Percentiles rank a stretch among this genome's conserved stretches.
Conservation (phyloP, 2,113 vertebrate genomes). For the Oplegnathus fasciatus region DNA sequence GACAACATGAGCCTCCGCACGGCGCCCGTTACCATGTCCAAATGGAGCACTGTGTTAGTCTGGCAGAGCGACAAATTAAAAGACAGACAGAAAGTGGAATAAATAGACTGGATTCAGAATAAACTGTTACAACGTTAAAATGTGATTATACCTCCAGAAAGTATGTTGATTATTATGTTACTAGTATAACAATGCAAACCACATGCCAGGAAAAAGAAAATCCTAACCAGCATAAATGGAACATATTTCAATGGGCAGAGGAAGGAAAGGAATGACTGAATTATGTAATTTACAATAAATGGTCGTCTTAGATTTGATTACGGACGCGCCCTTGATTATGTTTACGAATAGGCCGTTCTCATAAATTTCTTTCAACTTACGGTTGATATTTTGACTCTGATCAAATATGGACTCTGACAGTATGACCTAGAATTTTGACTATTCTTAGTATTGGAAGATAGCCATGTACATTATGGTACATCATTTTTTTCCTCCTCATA, state of each 20-base stretch:
- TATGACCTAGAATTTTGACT: no score
- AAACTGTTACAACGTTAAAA: not conserved
- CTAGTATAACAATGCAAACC: not conserved
- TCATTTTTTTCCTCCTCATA: no score
- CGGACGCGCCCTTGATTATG: not conserved
- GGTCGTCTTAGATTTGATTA: not conserved
- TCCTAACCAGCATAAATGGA: not conserved
- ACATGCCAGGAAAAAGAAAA: not conserved
- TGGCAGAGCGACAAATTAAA: slow-evolving; percentile 66
- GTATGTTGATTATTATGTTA: not conserved
- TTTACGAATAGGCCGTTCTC: not conserved
- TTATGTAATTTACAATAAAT: not conserved
- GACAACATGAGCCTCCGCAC: slow-evolving; percentile 87
- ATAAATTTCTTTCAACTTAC: not conserved
- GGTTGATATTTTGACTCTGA: not conserved
- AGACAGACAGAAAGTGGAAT: not conserved
- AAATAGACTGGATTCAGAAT: not conserved
- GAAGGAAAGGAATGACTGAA: not conserved
- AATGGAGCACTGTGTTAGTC: slow-evolving; percentile 91
- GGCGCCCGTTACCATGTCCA: slow-evolving; percentile 88
- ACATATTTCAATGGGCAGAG: not conserved
- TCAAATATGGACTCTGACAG: not conserved
- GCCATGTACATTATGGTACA: no score
- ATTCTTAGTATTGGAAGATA: no score
- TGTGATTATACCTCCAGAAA: not conserved